These are phyloP conservation scores for Tychaedon coryphoeus DNA, from an alignment of 2,113 vertebrate species.

Conservation along the genomic window DNA sequence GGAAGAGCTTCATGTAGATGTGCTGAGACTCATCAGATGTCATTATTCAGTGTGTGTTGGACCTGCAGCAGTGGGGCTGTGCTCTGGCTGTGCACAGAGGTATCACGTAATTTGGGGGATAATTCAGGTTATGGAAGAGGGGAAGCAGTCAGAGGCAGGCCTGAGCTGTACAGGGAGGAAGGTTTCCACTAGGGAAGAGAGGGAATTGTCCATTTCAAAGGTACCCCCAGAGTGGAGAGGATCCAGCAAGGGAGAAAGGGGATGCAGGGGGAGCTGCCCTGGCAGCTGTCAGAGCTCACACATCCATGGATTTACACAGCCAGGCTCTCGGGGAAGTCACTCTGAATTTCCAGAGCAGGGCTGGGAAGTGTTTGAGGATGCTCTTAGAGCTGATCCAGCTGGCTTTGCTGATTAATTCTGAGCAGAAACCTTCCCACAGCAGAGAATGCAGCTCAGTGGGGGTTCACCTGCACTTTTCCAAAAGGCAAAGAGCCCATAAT, in stretches of 20 bases:
- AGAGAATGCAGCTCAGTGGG: not conserved
- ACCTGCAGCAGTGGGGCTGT: not conserved
- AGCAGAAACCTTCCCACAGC: not conserved
- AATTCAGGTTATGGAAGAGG: not conserved
- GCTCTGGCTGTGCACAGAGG: not conserved
- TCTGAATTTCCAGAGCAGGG: not conserved
- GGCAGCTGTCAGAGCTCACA: not conserved
- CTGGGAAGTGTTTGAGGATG: not conserved
- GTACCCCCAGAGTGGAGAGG: too few relatives aligned
- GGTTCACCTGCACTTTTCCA: not conserved
- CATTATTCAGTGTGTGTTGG: not conserved
- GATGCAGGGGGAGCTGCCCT: not conserved
- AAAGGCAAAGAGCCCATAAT: not conserved
- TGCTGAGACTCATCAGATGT: not conserved
- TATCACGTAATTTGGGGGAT: fast-evolving
- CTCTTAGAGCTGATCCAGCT: not conserved
- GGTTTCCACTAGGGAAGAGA: not conserved
- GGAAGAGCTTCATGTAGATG: not conserved
- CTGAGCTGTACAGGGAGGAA: not conserved
- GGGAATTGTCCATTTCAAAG: not conserved
- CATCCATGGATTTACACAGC: not conserved
- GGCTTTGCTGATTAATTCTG: not conserved
- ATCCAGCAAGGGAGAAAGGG: not conserved
- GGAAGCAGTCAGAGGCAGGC: not conserved
- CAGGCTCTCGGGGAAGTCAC: not conserved